Percentiles rank a stretch among this genome's conserved stretches.
Evolutionary conservation across 2,888 invertebrate species (phyloP).

Genomic region (Diloba caeruleocephala): DNA sequence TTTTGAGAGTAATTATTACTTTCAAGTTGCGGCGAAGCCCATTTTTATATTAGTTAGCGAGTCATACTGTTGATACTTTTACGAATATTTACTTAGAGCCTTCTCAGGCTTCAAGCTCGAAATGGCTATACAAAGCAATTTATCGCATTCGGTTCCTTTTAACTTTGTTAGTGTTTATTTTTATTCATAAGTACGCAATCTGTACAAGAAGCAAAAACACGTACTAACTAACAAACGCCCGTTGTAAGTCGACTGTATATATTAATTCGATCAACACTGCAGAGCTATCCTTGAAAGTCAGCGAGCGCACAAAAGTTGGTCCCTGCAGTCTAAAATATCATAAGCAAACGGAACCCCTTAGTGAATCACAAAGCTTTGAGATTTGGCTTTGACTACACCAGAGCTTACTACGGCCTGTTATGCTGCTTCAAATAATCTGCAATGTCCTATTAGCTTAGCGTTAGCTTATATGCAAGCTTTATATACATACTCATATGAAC

Average conservation of each 20-base stretch:
- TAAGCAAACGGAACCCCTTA: slow-evolving; percentile 56
- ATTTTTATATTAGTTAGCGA: slow-evolving; percentile 34
- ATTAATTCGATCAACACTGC: slow-evolving; percentile 59
- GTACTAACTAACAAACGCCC: slow-evolving; percentile 13
- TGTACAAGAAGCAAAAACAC: neutral
- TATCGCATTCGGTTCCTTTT: neutral
- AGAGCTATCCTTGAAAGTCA: slow-evolving; percentile 29
- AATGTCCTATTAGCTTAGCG: slow-evolving; percentile 30
- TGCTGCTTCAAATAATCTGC: slow-evolving; percentile 44
- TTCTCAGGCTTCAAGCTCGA: slow-evolving; percentile 10
- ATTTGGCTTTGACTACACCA: slow-evolving; percentile 45
- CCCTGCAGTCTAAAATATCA: slow-evolving; percentile 55
- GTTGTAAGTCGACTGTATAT: slow-evolving; percentile 13
- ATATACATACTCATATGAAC: slow-evolving; percentile 1
- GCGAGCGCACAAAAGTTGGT: slow-evolving; percentile 50
- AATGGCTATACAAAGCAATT: slow-evolving; percentile 1
- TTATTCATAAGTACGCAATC: too few species aligned
- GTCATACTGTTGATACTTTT: slow-evolving; percentile 26
- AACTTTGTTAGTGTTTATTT: too few species aligned
- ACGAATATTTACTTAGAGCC: slow-evolving; percentile 30
- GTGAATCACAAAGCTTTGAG: slow-evolving; percentile 64
- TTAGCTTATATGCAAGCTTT: slow-evolving; percentile 15
- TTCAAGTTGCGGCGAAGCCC: slow-evolving; percentile 16
- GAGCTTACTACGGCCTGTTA: slow-evolving; percentile 46
- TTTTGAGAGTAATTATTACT: slow-evolving; percentile 37